These are phyloP conservation scores for Nemapogon koenigi DNA, from an alignment of 2,888 invertebrate species.

Conservation along the genomic window DNA sequence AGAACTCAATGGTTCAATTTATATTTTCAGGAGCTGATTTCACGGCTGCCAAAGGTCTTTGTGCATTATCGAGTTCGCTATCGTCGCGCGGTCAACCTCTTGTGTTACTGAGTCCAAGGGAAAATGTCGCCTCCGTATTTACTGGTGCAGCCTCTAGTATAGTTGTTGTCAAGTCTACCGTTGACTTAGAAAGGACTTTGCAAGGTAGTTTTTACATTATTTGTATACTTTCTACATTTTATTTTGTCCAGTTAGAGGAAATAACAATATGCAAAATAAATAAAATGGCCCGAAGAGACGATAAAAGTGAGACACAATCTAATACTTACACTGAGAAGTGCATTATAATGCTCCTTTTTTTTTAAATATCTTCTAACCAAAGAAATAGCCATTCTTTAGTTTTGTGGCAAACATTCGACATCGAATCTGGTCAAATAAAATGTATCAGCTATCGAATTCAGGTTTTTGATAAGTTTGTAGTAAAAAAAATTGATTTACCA, in stretches of 20 bases:
- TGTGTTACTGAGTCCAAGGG: slow-evolving; percentile 72
- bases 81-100: slow-evolving; percentile 74
- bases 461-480: too few species aligned
- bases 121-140: slow-evolving; percentile 72
- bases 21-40: slow-evolving; percentile 74
- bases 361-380: too few species aligned
- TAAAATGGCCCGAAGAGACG: background rate
- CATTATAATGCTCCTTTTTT: too few species aligned
- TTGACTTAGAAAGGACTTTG: slow-evolving; percentile 66
- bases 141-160: slow-evolving; percentile 68
- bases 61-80: slow-evolving; percentile 76
- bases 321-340: too few species aligned
- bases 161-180: slow-evolving; percentile 64
- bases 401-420: too few species aligned
- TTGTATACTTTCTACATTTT: background rate
- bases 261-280: background rate
- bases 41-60: slow-evolving; percentile 86
- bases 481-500: too few species aligned
- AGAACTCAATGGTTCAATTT: too few species aligned
- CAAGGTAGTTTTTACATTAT: slow-evolving; percentile 53
- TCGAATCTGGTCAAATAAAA: too few species aligned
- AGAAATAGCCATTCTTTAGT: too few species aligned
- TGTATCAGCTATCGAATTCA: too few species aligned
- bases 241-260: background rate
- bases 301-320: too few species aligned